Conservation (phyloP, 2,797 vertebrate species). For the Phataginus tetradactyla region DNA sequence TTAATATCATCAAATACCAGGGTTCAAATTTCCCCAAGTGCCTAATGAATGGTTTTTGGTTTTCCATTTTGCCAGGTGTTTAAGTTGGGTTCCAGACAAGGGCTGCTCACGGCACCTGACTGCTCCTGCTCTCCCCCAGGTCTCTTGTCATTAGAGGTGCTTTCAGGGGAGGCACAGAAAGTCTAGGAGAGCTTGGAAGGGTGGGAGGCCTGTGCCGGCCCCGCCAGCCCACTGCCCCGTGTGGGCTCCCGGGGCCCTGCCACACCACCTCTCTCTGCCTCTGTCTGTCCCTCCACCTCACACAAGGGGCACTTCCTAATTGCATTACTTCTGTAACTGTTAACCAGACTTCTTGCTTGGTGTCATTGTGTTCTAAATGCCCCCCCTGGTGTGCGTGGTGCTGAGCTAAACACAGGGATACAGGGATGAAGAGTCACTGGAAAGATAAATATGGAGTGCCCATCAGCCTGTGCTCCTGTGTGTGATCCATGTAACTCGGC, state of each 20-base stretch:
- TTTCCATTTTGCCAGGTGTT: neutral
- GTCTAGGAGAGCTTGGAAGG: neutral
- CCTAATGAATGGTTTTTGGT: neutral
- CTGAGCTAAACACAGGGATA: neutral
- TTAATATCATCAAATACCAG: accelerated
- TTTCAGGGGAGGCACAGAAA: neutral
- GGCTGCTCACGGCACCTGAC: accelerated
- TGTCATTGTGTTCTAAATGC: accelerated
- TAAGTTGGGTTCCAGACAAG: accelerated
- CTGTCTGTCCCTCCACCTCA: accelerated
- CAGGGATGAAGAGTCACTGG: neutral
- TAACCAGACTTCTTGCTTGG: neutral
- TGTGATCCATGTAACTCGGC: neutral
- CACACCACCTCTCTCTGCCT: accelerated
- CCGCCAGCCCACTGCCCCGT: accelerated
- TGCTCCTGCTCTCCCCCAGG: neutral
- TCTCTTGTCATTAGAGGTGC: neutral
- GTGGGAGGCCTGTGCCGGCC: accelerated
- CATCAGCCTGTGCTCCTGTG: too few relatives aligned
- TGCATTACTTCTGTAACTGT: too few relatives aligned
- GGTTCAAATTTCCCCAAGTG: accelerated
- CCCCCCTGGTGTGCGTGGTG: too few relatives aligned
- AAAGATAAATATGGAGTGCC: neutral
- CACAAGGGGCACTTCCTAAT: accelerated
- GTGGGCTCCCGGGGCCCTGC: neutral